Percentiles rank a stretch among this genome's conserved stretches.
Conservation (phyloP, 2,113 vertebrate species). For the Pachyramphus minor region DNA sequence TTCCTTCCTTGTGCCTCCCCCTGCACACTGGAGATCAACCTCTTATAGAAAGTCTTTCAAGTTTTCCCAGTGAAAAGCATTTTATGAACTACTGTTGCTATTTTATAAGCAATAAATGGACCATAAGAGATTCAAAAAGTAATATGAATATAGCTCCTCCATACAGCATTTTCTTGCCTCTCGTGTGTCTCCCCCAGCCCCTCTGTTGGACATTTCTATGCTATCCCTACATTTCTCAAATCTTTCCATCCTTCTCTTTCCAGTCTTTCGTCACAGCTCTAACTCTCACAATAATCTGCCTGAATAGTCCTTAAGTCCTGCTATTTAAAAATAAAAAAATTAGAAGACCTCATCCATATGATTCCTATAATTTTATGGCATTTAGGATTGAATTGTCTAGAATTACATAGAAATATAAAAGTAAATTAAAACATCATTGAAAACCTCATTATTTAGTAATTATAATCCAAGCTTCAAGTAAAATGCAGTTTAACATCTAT, state of each 20-base stretch:
- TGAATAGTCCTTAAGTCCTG: not conserved
- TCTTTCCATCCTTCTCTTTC: not conserved
- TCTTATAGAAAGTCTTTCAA: not conserved
- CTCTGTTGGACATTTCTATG: not conserved
- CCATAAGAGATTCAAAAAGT: not conserved
- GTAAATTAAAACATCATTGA: not conserved
- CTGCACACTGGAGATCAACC: not conserved
- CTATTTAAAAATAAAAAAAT: not conserved
- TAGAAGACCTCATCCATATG: not conserved
- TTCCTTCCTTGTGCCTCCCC: not conserved
- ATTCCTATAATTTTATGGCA: not conserved
- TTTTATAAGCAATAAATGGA: not conserved
- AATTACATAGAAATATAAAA: not conserved
- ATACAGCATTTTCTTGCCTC: not conserved
- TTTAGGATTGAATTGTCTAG: not conserved
- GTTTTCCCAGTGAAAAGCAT: not conserved
- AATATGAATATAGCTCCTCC: not conserved
- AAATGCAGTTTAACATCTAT: not conserved
- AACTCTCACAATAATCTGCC: not conserved
- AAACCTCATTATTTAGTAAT: slow-evolving; percentile 27
- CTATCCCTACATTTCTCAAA: not conserved
- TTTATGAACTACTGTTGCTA: not conserved
- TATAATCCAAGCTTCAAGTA: not conserved
- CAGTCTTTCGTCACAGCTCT: not conserved
- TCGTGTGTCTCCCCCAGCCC: not conserved